A percentile compares a stretch with the other conserved stretches of the same genome.
Evolutionary conservation across 2,888 invertebrate genomes (phyloP).

Genomic region (Philonicus albiceps): DNA sequence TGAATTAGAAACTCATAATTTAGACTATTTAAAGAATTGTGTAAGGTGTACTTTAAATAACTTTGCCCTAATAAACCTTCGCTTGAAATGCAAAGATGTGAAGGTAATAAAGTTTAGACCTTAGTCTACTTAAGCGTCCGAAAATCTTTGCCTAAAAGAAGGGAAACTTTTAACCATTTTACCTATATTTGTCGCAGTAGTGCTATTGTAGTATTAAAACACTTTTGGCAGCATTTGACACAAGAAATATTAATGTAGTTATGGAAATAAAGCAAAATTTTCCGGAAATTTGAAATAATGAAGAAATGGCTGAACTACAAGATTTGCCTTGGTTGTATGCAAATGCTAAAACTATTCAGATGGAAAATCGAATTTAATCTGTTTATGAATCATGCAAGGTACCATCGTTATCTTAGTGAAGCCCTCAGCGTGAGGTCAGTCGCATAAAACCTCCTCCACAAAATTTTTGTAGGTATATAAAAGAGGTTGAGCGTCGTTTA

Average conservation of each 20-base stretch:
- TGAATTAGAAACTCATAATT: background rate
- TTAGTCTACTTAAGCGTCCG: background rate
- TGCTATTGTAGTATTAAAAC: background rate
- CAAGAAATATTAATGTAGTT: background rate
- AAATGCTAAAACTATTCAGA: background rate
- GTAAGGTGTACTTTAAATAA: slow-evolving; percentile 1
- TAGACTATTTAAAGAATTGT: background rate
- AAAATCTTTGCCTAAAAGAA: background rate
- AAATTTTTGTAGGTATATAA: background rate
- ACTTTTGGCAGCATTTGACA: background rate
- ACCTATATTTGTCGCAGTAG: background rate
- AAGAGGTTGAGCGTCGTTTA: background rate
- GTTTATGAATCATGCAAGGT: background rate
- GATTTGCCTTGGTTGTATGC: slow-evolving; percentile 6
- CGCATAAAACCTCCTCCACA: background rate
- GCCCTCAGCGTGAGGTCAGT: slow-evolving; percentile 11
- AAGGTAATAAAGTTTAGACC: slow-evolving; percentile 1
- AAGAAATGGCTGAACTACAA: background rate
- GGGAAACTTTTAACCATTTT: background rate
- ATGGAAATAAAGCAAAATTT: background rate
- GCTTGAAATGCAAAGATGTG: background rate
- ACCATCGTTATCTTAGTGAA: background rate
- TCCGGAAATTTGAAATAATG: slow-evolving; percentile 9
- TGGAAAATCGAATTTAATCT: background rate
- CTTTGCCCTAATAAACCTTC: slow-evolving; percentile 24